phyloP scores from a whole-genome alignment of 2,888 invertebrate genomes.

The Mesodorylaimus sp. region DNA sequence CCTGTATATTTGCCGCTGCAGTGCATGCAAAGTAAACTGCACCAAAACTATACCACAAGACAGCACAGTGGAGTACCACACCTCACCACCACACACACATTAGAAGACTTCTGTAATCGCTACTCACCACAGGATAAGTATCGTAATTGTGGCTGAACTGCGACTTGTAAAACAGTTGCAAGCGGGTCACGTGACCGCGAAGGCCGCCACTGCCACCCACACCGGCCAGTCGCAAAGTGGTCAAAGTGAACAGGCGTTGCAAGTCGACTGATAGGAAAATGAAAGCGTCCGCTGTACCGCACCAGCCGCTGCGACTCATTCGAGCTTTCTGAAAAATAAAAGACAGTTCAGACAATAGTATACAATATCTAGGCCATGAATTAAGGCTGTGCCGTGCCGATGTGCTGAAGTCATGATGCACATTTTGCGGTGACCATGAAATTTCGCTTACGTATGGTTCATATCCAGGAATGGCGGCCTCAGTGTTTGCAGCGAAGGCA shows the following conservation, averaged over 20 bases:
- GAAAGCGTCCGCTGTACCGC: slow-evolving; percentile 67
- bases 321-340: slow-evolving; percentile 16
- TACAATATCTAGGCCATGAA: background rate
- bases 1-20: no score
- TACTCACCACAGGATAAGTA: slow-evolving; percentile 71
- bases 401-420: background rate
- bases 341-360: background rate
- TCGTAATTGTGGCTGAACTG: slow-evolving; percentile 81
- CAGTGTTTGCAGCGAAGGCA: slow-evolving; percentile 62
- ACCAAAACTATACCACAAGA: no score
- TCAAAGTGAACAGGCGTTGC: slow-evolving; percentile 63
- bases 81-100: no score
- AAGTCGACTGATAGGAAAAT: slow-evolving; percentile 87
- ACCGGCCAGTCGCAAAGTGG: slow-evolving; percentile 25
- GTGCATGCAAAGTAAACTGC: no score
- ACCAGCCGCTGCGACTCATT: slow-evolving; percentile 28
- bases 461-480: slow-evolving; percentile 40
- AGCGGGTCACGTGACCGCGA: slow-evolving; percentile 75
- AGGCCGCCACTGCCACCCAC: slow-evolving; percentile 25
- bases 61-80: no score
- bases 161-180: slow-evolving; percentile 88
- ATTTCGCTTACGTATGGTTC: slow-evolving; percentile 33
- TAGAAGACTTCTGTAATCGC: no score
- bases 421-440: background rate
- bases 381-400: no score